Base-by-base conservation (phyloP, 2,113 vertebrate species). In the Eulemur rufifrons region DNA sequence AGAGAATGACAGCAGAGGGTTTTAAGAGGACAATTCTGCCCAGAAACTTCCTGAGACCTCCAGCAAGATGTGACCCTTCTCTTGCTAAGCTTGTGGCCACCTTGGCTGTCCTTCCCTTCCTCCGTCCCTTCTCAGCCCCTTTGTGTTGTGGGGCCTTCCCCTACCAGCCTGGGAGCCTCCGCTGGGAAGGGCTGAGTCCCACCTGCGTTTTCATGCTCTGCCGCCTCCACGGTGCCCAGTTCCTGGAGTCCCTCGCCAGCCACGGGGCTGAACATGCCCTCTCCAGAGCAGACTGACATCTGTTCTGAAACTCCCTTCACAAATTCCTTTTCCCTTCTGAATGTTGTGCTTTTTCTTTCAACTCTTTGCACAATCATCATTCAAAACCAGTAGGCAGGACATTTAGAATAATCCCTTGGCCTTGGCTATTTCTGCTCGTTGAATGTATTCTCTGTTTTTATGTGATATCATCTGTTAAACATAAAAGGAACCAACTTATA, bases 311-410 rank as follows among this genome's bases (percentile, higher is more conserved):
- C 63, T 78, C 42, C 54, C 32, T 52, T 77, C 64, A 73, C 76
- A 86, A 91, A 61, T 68, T 42, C 34, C 42, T 37, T 34, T 61
- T 89, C 76, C 94, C 45, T 68, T 80, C 77, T 39, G 47, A 93
- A 50, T 15, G 11, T 50, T 56, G 63, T 63, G 39, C n/a, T n/a
- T 77, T 81, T 80, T 68, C n/a, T 56, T 68, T 89, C 69, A 63
- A 7, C 59, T 59, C 27, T 37, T 54, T 69, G 56, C 63, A 20
- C 64, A 94, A 32, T 8, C 2, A 10, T 63, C 21, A 17, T 63
- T 34, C 80, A 34, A 77, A 77, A 83, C 32, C 52, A 34, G 42
- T n/a, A 64, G 81, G 11, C n/a, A 69, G 27, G 21, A 10, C 18
- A 1, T 39, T 83, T 37, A n/a, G 71, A 77, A 63, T 47, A 73